phyloP scores from a whole-genome alignment of 1,140 invertebrate species.

The Diabrotica undecimpunctata region DNA sequence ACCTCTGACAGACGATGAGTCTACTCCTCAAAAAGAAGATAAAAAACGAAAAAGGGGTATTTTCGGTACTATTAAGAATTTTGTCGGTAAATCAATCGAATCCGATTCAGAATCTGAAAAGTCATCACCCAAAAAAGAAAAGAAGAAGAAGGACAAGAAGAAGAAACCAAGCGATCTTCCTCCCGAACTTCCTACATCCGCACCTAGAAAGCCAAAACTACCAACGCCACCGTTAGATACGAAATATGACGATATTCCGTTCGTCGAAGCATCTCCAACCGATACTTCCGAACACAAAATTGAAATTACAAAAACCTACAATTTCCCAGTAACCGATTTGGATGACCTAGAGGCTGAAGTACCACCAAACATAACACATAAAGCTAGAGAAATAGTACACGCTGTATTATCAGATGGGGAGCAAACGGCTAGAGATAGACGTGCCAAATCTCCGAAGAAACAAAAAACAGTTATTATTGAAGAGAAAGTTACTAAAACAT shows the following conservation, averaged over 20 bases:
- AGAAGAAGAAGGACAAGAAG: slow-evolving; percentile 38
- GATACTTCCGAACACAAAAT: slow-evolving; percentile 3
- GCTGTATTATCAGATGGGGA: slow-evolving; percentile 25
- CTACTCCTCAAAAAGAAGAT: slow-evolving; percentile 31
- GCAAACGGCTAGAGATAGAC: slow-evolving; percentile 24
- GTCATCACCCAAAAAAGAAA: slow-evolving; percentile 41
- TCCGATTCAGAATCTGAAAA: slow-evolving; percentile 46
- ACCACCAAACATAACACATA: slow-evolving; percentile 14
- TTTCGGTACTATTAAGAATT: slow-evolving; percentile 43
- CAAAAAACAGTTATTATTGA: slow-evolving; percentile 28
- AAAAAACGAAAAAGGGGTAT: slow-evolving; percentile 44
- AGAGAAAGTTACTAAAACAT: slow-evolving; percentile 36
- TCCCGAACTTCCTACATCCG: slow-evolving; percentile 25
- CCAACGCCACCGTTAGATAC: slow-evolving; percentile 33
- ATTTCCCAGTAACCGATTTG: slow-evolving; percentile 12
- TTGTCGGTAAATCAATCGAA: slow-evolving; percentile 42
- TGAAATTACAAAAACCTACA: neutral
- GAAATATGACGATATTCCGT: slow-evolving; percentile 39
- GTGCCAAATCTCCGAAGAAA: slow-evolving; percentile 25
- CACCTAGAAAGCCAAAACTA: slow-evolving; percentile 36
- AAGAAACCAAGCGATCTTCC: slow-evolving; percentile 25
- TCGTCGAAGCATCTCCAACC: slow-evolving; percentile 33
- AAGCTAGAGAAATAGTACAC: slow-evolving; percentile 22
- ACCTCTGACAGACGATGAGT: neutral
- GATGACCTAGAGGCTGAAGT: slow-evolving; percentile 7